Conservation (phyloP, 2,113 vertebrate species). For the Noturus placidus region DNA sequence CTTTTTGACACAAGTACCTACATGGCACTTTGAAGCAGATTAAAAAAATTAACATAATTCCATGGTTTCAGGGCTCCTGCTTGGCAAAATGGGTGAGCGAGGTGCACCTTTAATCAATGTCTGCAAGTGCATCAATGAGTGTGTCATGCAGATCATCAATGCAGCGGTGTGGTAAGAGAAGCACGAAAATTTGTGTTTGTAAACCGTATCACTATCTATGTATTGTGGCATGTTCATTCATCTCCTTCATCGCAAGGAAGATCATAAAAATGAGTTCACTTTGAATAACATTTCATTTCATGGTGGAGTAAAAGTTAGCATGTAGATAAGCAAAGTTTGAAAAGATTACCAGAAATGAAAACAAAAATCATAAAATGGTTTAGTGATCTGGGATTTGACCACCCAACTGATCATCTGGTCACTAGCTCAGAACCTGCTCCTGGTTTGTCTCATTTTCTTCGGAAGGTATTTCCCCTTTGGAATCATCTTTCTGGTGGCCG, state of each 20-base stretch:
- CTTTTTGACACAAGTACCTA: background rate
- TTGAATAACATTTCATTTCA: background rate
- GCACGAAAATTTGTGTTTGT: background rate
- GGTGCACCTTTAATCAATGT: conserved; percentile 81
- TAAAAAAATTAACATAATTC: background rate
- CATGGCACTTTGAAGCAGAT: background rate
- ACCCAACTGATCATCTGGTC: background rate
- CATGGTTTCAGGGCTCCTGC: conserved; percentile 72
- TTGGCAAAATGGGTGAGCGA: conserved; percentile 85
- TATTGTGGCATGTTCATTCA: background rate
- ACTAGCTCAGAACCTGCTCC: background rate
- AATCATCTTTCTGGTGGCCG: conserved; percentile 85
- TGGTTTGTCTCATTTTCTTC: background rate
- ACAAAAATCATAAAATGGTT: background rate
- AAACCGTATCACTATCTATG: background rate
- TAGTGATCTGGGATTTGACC: background rate
- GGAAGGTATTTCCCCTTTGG: conserved; percentile 89
- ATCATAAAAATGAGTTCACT: background rate
- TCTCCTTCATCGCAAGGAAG: background rate
- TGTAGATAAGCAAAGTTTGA: background rate
- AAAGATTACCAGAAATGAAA: background rate
- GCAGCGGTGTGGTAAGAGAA: conserved; percentile 81
- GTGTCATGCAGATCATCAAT: conserved; percentile 87
- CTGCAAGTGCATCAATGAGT: conserved; percentile 87
- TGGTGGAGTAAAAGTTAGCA: background rate